Evolutionary conservation across 1,140 invertebrate genomes (phyloP), one percentile per base, ranked within the genome.

Genomic region (Muscidifurax raptorellus): DNA sequence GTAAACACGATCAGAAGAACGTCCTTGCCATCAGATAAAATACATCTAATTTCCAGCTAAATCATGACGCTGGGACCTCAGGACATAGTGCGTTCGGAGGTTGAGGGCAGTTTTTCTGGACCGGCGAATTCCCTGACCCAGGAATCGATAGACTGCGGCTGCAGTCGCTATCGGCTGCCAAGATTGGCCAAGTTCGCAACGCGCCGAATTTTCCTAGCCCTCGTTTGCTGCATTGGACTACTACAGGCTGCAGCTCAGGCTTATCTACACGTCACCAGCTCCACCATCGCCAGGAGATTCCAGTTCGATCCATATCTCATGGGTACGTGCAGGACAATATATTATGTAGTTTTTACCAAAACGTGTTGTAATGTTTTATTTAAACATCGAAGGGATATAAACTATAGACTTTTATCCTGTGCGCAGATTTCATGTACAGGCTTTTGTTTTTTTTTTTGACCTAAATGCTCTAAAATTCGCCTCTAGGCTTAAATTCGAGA

Each of bases 61-160:
- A 75, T 86, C 86, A 93, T 93, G 92, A 86, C 91, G 2, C 75
- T 87, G 15, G 86, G 86, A 80, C 87, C 89, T 36, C 88, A 89
- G 72, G 90, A 92, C 85, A 87, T 91, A 27, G 87, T 91, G 80
- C 88, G 90, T 75, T 91, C 92, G 9, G 92, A 93, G 82, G 89
- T 88, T 47, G 92, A 91, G 84, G 92, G 91, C 81, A 87, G 90
- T n/a, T 88, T 94, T 69, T 88, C 91, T 15, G 93, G 93, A 44
- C 92, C 93, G 82, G 89, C 91, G 7, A 90, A 93, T 89, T 90
- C 91, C 9, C 91, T 91, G 87, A 88, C 90, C 6, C 87, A 87
- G 84, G 93, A 94, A 88, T 93, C 93, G 83, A 91, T 95, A n/a
- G 95, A 95, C 86, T 95, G 95, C 86, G 95, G 95, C 52, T 94